Percentiles rank a stretch among this genome's conserved stretches.
phyloP scores from a whole-genome alignment of 2,113 vertebrate species.

The Stictonetta naevosa region DNA sequence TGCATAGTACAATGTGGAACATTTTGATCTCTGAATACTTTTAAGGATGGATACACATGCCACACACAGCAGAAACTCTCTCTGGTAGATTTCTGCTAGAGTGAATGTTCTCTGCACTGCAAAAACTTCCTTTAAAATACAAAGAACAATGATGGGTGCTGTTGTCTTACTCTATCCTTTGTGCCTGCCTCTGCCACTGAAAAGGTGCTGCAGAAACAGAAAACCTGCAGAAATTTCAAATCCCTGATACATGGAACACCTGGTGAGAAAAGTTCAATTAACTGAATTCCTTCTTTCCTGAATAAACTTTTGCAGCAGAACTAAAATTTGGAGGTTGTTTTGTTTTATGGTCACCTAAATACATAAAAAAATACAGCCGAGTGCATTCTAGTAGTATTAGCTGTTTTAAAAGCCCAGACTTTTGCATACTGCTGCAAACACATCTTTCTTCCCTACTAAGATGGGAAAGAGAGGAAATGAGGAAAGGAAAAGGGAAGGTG shows the following conservation, averaged over 20 bases:
- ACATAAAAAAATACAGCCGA: neutral
- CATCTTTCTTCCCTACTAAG: neutral
- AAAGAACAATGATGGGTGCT: neutral
- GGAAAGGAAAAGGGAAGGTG: too few relatives aligned
- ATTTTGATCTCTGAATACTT: neutral
- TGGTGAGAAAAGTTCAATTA: neutral
- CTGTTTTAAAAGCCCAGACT: neutral
- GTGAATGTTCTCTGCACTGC: neutral
- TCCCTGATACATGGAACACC: neutral
- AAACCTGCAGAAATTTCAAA: neutral
- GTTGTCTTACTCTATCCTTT: neutral
- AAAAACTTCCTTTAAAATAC: slow-evolving; percentile 6
- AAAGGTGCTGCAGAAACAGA: neutral
- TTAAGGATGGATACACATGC: neutral
- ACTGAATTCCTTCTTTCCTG: neutral
- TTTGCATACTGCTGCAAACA: neutral
- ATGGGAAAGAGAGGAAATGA: neutral
- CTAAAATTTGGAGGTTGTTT: neutral
- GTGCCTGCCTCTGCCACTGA: accelerated
- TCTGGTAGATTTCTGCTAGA: neutral
- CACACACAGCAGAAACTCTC: neutral
- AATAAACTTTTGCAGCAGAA: neutral
- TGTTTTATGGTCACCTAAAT: neutral
- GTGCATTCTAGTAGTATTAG: accelerated
- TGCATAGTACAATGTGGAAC: neutral